Conservation (phyloP, 2,797 vertebrate genomes). For the Nothura maculosa region DNA sequence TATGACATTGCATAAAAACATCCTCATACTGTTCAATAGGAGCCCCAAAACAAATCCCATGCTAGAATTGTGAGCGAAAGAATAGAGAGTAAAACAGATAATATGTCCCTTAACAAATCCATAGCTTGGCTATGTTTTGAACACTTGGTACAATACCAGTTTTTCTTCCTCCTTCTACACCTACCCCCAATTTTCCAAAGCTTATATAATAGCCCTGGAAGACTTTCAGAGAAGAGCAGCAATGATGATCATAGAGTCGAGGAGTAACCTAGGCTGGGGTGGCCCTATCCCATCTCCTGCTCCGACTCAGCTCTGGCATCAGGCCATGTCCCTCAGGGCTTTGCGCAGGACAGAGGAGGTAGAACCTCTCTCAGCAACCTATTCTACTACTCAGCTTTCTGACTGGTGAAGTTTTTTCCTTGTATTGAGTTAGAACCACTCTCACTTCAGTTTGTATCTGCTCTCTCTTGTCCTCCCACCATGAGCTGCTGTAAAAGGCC, state of each 20-base stretch:
- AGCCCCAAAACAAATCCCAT: background rate
- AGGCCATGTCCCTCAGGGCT: background rate
- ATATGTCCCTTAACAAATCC: background rate
- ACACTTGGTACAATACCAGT: background rate
- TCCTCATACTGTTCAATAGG: background rate
- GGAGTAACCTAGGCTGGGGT: background rate
- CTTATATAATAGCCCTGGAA: background rate
- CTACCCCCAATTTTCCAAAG: background rate
- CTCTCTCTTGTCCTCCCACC: background rate
- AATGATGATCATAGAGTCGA: accelerated
- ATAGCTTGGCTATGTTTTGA: background rate
- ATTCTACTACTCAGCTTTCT: background rate
- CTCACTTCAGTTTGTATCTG: background rate
- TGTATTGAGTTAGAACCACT: background rate
- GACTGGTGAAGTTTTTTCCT: background rate
- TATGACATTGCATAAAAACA: background rate
- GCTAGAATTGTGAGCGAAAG: background rate
- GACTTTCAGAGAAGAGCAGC: background rate
- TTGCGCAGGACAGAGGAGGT: background rate
- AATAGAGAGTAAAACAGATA: background rate
- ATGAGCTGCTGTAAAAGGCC: background rate
- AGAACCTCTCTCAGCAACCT: background rate
- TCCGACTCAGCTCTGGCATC: background rate
- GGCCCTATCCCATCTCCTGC: background rate
- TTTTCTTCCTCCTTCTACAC: background rate